These are phyloP conservation scores for Siniperca knerii DNA, from an alignment of 2,113 vertebrate species.

Conservation along the genomic window DNA sequence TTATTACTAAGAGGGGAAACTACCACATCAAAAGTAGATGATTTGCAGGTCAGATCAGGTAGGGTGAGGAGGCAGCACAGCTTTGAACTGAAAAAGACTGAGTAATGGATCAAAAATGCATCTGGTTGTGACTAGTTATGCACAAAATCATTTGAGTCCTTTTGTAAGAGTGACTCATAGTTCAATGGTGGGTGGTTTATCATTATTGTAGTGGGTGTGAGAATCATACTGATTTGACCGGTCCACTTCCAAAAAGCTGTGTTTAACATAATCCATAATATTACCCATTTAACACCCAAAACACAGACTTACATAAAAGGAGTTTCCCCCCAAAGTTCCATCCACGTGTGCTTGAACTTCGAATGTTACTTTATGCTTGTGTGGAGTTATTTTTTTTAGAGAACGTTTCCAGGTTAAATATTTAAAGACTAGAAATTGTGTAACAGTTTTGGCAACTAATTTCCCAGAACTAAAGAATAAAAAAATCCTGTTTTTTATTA, in stretches of 20 bases:
- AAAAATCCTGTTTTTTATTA: neutral
- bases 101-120: neutral
- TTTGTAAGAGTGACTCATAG: slow-evolving; percentile 17
- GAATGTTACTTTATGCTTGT: neutral
- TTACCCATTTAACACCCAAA: neutral
- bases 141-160: neutral
- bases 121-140: neutral
- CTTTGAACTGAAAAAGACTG: neutral
- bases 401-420: neutral
- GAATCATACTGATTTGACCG: neutral
- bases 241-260: neutral
- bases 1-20: neutral
- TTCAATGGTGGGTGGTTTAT: neutral
- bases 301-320: too few relatives aligned
- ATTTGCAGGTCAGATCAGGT: neutral
- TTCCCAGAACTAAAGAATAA: neutral
- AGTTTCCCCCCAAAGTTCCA: neutral
- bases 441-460: neutral
- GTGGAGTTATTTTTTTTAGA: neutral
- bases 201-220: neutral
- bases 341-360: neutral
- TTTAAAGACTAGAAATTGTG: neutral
- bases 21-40: neutral
- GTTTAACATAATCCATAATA: too few relatives aligned
- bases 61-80: neutral